phyloP scores from a whole-genome alignment of 2,888 invertebrate species.

The Eueremaeus valkanovi region DNA sequence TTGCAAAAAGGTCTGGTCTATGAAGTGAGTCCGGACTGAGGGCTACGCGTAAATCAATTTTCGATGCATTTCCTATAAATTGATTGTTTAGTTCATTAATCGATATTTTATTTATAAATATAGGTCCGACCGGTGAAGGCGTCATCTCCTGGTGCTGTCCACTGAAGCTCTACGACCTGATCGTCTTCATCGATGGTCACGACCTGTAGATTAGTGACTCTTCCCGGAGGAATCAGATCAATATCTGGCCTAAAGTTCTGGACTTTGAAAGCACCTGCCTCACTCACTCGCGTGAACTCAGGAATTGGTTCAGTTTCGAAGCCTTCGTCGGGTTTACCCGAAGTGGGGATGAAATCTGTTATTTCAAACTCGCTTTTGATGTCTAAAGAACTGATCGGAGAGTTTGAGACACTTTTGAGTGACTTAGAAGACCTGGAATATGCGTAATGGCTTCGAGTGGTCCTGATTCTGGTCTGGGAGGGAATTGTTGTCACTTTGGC shows the following conservation, averaged over 20 bases:
- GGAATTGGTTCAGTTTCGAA: slow-evolving; percentile 38
- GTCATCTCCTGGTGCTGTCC: slow-evolving; percentile 49
- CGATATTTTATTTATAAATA: too few relatives aligned
- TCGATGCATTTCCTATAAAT: neutral
- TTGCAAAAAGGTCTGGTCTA: neutral
- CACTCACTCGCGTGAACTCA: slow-evolving; percentile 46
- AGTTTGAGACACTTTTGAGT: neutral
- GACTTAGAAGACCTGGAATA: neutral
- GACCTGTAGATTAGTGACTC: slow-evolving; percentile 47
- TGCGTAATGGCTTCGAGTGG: slow-evolving; percentile 17
- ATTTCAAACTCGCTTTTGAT: slow-evolving; percentile 23
- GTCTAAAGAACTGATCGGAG: too few relatives aligned
- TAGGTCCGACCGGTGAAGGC: neutral
- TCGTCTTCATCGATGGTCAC: slow-evolving; percentile 35
- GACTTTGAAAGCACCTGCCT: slow-evolving; percentile 47
- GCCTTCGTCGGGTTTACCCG: slow-evolving; percentile 38
- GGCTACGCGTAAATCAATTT: neutral
- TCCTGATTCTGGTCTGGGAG: neutral
- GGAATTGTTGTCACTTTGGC: slow-evolving; percentile 45
- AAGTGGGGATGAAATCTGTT: slow-evolving; percentile 38
- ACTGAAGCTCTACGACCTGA: slow-evolving; percentile 45
- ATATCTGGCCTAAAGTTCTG: slow-evolving; percentile 40
- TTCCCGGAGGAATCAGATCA: slow-evolving; percentile 48
- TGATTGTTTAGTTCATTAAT: neutral
- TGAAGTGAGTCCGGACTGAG: neutral